These are phyloP conservation scores for Gymnocypris eckloni DNA, from an alignment of 2,797 vertebrate genomes.

Conservation along the genomic window DNA sequence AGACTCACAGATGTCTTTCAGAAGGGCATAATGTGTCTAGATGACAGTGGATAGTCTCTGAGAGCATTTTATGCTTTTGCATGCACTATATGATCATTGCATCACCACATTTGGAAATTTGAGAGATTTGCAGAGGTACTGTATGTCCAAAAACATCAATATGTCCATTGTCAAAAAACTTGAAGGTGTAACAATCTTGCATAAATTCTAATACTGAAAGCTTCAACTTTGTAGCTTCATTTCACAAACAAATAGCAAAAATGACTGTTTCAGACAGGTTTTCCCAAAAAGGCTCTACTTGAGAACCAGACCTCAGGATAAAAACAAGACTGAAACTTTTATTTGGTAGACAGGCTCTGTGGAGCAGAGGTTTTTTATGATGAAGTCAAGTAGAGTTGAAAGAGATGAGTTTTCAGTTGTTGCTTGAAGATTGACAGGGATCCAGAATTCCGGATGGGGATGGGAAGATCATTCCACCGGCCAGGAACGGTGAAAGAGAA, in stretches of 20 bases:
- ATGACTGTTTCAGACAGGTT: not conserved
- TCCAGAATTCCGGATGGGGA: too few relatives aligned
- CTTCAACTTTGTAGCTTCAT: not conserved
- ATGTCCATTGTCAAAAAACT: not conserved
- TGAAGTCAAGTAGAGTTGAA: not conserved
- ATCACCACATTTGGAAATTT: not conserved
- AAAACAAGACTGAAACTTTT: not conserved
- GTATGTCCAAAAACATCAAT: not conserved
- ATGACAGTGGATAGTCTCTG: not conserved
- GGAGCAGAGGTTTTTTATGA: not conserved
- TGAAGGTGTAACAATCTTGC: not conserved
- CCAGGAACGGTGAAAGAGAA: too few relatives aligned
- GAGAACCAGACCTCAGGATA: not conserved
- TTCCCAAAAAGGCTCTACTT: not conserved
- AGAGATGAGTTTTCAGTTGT: not conserved
- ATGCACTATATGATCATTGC: slow-evolving; percentile 17
- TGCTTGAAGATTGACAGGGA: too few relatives aligned
- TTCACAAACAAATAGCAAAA: not conserved
- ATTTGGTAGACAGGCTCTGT: slow-evolving; percentile 29
- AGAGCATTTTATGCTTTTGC: not conserved
- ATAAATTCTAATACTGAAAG: not conserved
- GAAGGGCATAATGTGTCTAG: slow-evolving; percentile 10
- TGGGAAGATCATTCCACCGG: too few relatives aligned
- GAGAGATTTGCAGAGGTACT: not conserved
- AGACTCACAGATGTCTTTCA: slow-evolving; percentile 15